Percentiles rank a stretch among this genome's conserved stretches.
phyloP scores from a whole-genome alignment of 1,140 invertebrate genomes.

The Pogonomyrmex barbatus region DNA sequence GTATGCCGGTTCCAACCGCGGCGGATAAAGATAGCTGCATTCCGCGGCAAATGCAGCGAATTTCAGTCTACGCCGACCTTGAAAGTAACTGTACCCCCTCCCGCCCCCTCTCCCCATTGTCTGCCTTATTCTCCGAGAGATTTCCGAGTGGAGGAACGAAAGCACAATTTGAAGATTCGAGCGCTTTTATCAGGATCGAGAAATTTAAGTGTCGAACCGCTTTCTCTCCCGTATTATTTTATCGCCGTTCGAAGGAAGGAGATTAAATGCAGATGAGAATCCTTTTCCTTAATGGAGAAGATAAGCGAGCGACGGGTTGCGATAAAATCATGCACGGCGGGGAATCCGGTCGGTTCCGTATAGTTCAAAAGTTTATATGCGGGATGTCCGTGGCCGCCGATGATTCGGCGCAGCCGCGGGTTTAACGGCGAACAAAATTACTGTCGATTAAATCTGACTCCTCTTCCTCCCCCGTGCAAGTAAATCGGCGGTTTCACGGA shows the following conservation, averaged over 20 bases:
- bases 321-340: conserved; percentile 14
- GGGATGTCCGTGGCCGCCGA: conserved; percentile 10
- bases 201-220: not conserved
- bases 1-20: conserved; percentile 53
- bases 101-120: not conserved
- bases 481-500: conserved; percentile 63
- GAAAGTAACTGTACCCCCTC: conserved; percentile 47
- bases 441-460: conserved; percentile 60
- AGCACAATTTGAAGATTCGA: not conserved
- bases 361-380: conserved; percentile 54
- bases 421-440: conserved; percentile 70
- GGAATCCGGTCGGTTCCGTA: not conserved
- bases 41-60: conserved; percentile 63
- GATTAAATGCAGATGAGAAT: not conserved
- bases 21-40: conserved; percentile 71
- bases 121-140: not conserved
- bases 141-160: not conserved
- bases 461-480: conserved; percentile 46
- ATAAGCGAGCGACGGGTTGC: not conserved
- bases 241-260: not conserved
- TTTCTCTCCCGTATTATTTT: not conserved
- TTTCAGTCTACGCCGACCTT: conserved; percentile 66
- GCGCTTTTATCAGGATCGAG: not conserved
- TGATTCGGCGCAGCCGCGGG: conserved; percentile 40
- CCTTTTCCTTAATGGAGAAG: not conserved